phyloP scores from a whole-genome alignment of 2,113 vertebrate genomes.

The Callipepla californica region DNA sequence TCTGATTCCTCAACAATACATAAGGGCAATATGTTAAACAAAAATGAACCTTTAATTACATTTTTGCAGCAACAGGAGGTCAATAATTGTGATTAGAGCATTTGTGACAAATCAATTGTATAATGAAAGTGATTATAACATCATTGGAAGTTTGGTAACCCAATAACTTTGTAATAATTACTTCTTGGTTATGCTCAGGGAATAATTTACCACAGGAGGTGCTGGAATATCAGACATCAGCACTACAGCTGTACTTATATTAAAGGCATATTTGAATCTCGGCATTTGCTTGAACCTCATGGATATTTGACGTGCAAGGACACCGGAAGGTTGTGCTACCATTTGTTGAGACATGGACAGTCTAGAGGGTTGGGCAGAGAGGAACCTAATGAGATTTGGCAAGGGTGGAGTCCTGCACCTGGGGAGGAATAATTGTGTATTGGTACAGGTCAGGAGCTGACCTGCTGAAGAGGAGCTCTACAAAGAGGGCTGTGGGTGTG shows the following conservation, averaged over 20 bases:
- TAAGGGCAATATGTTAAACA: background rate
- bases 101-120: constrained; percentile 47
- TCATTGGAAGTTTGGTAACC: constrained; percentile 50
- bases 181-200: constrained; percentile 5
- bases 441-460: too few relatives aligned
- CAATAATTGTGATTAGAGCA: constrained; percentile 26
- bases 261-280: background rate
- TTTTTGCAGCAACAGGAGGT: background rate
- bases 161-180: constrained; percentile 47
- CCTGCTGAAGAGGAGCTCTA: too few relatives aligned
- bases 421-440: too few relatives aligned
- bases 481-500: too few relatives aligned
- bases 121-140: constrained; percentile 39
- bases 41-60: background rate
- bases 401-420: too few relatives aligned
- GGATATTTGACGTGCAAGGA: background rate
- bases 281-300: background rate
- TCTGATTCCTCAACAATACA: background rate
- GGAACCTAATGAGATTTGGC: too few relatives aligned
- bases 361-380: too few relatives aligned
- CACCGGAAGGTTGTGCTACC: too few relatives aligned
- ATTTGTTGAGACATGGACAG: too few relatives aligned
- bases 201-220: constrained; percentile 24
- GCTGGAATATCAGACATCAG: background rate
- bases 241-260: background rate